Evolutionary conservation across 2,113 vertebrate species (phyloP).

Genomic region (Scomber scombrus): DNA sequence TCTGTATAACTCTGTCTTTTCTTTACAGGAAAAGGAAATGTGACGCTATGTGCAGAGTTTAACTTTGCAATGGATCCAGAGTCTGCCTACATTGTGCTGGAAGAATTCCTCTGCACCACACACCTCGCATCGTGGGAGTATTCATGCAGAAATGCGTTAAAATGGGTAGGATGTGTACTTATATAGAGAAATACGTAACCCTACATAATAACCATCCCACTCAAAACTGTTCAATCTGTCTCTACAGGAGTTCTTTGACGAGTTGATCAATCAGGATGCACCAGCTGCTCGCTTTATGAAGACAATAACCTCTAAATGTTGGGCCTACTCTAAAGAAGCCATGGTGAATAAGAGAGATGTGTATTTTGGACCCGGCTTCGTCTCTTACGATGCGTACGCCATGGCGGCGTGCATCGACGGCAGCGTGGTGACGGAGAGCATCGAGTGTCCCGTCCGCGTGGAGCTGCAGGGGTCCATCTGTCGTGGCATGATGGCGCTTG

Average conservation of each 20-base stretch:
- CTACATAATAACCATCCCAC: background rate
- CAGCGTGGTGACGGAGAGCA: conserved; percentile 74
- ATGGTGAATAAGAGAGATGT: conserved; percentile 57
- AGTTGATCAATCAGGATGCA: conserved; percentile 76
- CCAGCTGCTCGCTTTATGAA: conserved; percentile 83
- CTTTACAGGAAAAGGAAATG: conserved; percentile 84
- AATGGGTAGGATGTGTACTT: conserved; percentile 77
- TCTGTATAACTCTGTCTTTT: conserved; percentile 5
- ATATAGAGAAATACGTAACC: background rate
- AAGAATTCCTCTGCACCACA: conserved; percentile 83
- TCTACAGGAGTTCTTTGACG: conserved; percentile 83
- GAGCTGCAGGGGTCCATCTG: conserved; percentile 82
- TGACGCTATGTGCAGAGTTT: conserved; percentile 83
- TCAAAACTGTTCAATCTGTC: background rate
- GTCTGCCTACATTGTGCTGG: conserved; percentile 84
- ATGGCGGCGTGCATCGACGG: conserved; percentile 83
- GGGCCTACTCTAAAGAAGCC: conserved; percentile 71
- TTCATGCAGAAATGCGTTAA: conserved; percentile 76
- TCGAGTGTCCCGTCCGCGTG: conserved; percentile 76
- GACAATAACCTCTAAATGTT: conserved; percentile 77
- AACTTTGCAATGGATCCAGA: conserved; percentile 86
- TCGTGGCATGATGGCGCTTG: conserved; percentile 84
- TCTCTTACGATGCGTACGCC: conserved; percentile 83
- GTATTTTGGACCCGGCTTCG: conserved; percentile 79
- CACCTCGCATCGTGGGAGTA: conserved; percentile 84